Conservation (phyloP, 1,140 invertebrate species). For the Ceratina australensis region DNA sequence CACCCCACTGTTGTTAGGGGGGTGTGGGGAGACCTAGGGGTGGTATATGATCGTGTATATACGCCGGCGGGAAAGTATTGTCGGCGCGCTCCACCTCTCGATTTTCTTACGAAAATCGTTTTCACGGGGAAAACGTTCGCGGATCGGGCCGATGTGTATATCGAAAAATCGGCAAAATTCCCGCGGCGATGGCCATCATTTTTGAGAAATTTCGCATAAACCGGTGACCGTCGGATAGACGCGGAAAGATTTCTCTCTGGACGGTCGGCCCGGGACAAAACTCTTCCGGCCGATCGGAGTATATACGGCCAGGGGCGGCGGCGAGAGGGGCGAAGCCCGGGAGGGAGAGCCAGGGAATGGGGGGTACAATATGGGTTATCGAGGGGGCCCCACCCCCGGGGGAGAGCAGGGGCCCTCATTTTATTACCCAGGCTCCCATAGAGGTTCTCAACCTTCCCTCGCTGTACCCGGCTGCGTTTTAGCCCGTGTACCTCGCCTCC, state of each 20-base stretch:
- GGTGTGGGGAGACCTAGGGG: constrained; percentile 77
- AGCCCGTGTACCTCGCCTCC: no score
- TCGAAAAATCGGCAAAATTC: constrained; percentile 74
- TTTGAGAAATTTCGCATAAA: constrained; percentile 72
- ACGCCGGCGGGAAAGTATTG: constrained; percentile 77
- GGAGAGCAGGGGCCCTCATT: constrained; percentile 79
- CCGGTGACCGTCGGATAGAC: constrained; percentile 48
- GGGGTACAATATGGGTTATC: constrained; percentile 80
- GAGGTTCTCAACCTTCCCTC: constrained; percentile 75
- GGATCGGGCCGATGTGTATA: constrained; percentile 51
- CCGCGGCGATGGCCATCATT: constrained; percentile 66
- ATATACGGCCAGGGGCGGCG: constrained; percentile 78
- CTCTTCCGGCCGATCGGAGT: constrained; percentile 73
- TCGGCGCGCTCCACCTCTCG: constrained; percentile 77
- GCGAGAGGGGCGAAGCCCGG: constrained; percentile 59
- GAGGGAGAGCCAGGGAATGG: constrained; percentile 66
- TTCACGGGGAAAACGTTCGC: constrained; percentile 8
- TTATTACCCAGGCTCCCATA: constrained; percentile 75
- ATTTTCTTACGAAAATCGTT: constrained; percentile 73
- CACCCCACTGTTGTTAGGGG: constrained; percentile 79
- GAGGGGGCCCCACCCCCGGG: constrained; percentile 76
- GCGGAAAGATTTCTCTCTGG: constrained; percentile 71
- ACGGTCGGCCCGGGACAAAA: constrained; percentile 72
- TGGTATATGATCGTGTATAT: constrained; percentile 81
- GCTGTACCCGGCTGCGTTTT: neutral